Evolutionary conservation across 2,113 vertebrate species (phyloP), one percentile per base, ranked within the genome.

Genomic region (Syngnathus typhle): DNA sequence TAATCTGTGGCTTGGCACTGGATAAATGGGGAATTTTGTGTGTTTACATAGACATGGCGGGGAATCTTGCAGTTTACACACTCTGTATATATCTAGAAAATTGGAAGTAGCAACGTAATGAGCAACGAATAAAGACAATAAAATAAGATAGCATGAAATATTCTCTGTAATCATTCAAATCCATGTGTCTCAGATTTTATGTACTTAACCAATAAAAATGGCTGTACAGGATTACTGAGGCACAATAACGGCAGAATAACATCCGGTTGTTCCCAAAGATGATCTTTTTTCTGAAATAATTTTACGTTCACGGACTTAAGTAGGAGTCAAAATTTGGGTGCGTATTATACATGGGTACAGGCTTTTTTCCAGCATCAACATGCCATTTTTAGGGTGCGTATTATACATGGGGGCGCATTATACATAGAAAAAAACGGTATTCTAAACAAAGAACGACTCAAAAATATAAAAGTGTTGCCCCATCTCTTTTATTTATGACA

Each of bases 171-270:
- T 51, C 47, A 51, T 51, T 51, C 2, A 7, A 49, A 49, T 18
- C 8, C 7, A 5, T 6, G 5, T 32, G 13, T 32, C 12, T 32
- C 23, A 56, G 12, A 56, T 6, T 27, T 56, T 6, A 15, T 56
- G 12, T 36, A 32, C 54, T 58, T 82, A 78, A 73, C 51, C 65
- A 69, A 74, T 67, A 83, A 78, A 83, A 78, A 81, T 32, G 54
- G 49, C 18, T 27, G 54, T 32, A 55, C 5, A 6, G 12, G 23
- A 49, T 51, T 8, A 51, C 7, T n/a, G 2, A 5, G 65, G 38
- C n/a, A n/a, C n/a, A n/a, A n/a, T n/a, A n/a, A n/a, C n/a, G n/a
- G n/a, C n/a, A n/a, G n/a, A n/a, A n/a, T n/a, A n/a, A n/a, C n/a
- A n/a, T n/a, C n/a, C n/a, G n/a, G n/a, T n/a, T n/a, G n/a, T n/a